Percentiles rank a stretch among this genome's conserved stretches.
phyloP scores from a whole-genome alignment of 2,797 vertebrate species.

The Hemibagrus guttatus region DNA sequence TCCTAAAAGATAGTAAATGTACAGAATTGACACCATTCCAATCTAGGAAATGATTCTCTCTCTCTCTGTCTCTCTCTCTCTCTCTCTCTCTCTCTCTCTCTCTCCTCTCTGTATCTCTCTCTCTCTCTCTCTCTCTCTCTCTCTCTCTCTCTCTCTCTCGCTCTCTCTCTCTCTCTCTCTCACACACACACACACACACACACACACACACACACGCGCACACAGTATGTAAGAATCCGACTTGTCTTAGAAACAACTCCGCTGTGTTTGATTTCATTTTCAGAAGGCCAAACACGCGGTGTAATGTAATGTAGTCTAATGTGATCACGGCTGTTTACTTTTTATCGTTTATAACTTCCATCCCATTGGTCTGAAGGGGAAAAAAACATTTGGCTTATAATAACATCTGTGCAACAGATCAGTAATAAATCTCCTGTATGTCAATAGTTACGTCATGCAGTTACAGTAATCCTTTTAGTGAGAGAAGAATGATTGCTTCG shows the following conservation, averaged over 20 bases:
- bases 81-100: background rate
- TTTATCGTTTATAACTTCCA: slow-evolving; percentile 3
- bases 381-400: slow-evolving; percentile 40
- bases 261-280: background rate
- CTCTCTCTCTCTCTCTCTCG: too few species aligned
- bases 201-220: too few species aligned
- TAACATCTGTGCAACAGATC: slow-evolving; percentile 57
- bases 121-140: too few species aligned
- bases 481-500: slow-evolving; percentile 9
- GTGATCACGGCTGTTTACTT: slow-evolving; percentile 19
- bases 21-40: background rate
- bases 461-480: slow-evolving; percentile 53
- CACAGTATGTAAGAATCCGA: background rate
- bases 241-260: background rate
- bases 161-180: too few species aligned
- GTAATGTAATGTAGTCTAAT: slow-evolving; percentile 6
- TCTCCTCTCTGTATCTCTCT: background rate
- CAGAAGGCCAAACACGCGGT: slow-evolving; percentile 10
- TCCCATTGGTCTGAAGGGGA: background rate
- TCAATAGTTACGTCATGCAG: slow-evolving; percentile 38
- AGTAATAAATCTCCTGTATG: slow-evolving; percentile 45
- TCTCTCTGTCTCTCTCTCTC: too few species aligned
- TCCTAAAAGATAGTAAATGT: background rate
- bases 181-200: too few species aligned
- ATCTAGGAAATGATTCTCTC: background rate